Base-by-base conservation (phyloP, 2,888 invertebrate species). In the Chirona hameri region DNA sequence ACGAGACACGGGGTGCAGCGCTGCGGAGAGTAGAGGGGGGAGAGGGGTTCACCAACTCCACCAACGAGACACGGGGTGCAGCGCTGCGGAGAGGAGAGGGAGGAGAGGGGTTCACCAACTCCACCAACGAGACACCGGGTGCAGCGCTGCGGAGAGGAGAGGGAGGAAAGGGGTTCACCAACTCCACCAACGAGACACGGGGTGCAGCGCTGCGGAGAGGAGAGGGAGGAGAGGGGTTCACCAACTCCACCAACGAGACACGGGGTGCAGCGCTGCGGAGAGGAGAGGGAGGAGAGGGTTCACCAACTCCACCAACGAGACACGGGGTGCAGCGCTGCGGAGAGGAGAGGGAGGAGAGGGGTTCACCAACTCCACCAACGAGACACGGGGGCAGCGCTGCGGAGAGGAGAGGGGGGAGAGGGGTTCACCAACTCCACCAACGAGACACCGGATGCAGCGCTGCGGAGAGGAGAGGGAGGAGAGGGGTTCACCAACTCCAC, bases 201-300 rank as follows among this genome's bases (percentile, higher is more conserved):
- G 39, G 39, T 39, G 39, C 39, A 39, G 39, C 29, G 92, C 93
- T 90, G 86, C n/a, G 86, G 86, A 55, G 18, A 80, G n/a, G 14
- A 4, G 69, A 39, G 31, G 14, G 7, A 48, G n/a, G 12, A 15
- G 9, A n/a, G n/a, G 18, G n/a, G 39, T 39, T 39, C n/a, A n/a
- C n/a, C n/a, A 39, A 39, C 39, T 39, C 39, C 39, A 39, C 39
- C 39, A 39, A 39, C 7, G 4, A 7, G 39, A 7, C 39, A 39
- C 39, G 39, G 4, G 39, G 39, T 39, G 39, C 39, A 39, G 39
- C 29, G 92, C 93, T 90, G 86, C n/a, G 86, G 86, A 55, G 18
- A 80, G n/a, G 14, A 4, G 69, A 39, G 31, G 14, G 7, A 48
- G n/a, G 12, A 15, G 9, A n/a, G 18, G n/a, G 39, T 39, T 39